These are phyloP conservation scores for Agriopis marginaria DNA, from an alignment of 2,888 invertebrate species.

Conservation along the genomic window DNA sequence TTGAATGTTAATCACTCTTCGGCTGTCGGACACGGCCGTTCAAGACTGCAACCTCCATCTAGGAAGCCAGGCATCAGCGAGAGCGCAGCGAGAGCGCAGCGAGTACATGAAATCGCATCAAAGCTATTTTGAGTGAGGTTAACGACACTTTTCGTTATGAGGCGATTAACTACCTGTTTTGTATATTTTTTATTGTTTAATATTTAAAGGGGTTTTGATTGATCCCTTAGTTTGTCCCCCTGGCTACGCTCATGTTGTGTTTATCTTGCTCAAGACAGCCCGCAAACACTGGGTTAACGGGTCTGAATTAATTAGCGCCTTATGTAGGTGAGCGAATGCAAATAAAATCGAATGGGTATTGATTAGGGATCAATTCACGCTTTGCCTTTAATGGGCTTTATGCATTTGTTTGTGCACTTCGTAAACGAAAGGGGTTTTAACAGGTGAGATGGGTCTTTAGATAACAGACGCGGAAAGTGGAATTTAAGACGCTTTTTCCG, in stretches of 20 bases:
- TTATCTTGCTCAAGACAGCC: slow-evolving; percentile 29
- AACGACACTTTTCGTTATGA: neutral
- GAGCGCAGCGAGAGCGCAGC: neutral
- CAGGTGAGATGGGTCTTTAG: slow-evolving; percentile 21
- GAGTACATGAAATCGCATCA: neutral
- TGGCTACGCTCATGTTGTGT: slow-evolving; percentile 19
- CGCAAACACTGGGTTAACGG: slow-evolving; percentile 48
- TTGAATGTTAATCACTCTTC: slow-evolving; percentile 46
- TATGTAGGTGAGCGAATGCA: slow-evolving; percentile 47
- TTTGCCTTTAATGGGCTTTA: slow-evolving; percentile 39
- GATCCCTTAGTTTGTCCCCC: neutral
- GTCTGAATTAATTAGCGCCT: slow-evolving; percentile 50
- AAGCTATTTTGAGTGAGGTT: neutral
- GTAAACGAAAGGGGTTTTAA: slow-evolving; percentile 30
- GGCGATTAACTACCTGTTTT: neutral
- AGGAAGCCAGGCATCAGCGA: neutral
- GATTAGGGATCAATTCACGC: slow-evolving; percentile 46
- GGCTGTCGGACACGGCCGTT: slow-evolving; percentile 33
- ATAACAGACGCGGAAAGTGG: slow-evolving; percentile 19
- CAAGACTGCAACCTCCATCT: slow-evolving; percentile 17
- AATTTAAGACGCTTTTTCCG: neutral
- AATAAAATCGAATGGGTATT: slow-evolving; percentile 46
- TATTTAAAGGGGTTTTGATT: too few species aligned
- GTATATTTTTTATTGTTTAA: neutral
- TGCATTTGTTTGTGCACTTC: slow-evolving; percentile 26